Evolutionary conservation across 2,797 vertebrate species (phyloP), one percentile per base, ranked within the genome.

Genomic region (Danio albolineatus): DNA sequence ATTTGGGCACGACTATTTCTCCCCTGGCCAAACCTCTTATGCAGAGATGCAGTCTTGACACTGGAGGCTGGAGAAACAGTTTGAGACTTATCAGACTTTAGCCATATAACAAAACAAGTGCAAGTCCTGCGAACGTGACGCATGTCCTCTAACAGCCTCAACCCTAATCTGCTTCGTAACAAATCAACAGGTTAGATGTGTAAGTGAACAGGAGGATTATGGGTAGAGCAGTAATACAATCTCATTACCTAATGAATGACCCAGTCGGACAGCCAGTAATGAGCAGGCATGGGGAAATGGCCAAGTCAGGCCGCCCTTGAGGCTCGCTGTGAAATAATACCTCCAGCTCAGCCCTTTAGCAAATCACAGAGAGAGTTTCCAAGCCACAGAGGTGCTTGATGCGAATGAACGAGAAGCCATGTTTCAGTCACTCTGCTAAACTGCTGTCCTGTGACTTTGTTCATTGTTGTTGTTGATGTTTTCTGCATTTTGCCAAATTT

Each of bases 231-330:
- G 61, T 74, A 73, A 79, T 76, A 73, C 44, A 73, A 78, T 60
- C 78, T 72, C 81, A 76, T 83, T 81, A 66, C 48, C 38, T 56
- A 62, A 36, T 74, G 65, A 83, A 61, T 72, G 70, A 80, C 59
- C 53, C 43, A 16, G 48, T 51, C 17, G 13, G 56, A 41, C 13
- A 28, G 28, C 21, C 17, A 5, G 16, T 81, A 74, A 84, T 75
- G 79, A 78, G 74, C 43, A 10, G 54, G 38, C 36, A 7, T 53
- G 71, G 39, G 67, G 74, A 70, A 78, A 73, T 65, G 49, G 72
- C 46, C 62, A 60, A 64, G 48, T 60, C 57, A 14, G 39, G 6
- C 14, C 44, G 66, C 67, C 46, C 57, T 62, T 62, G 54, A 69
- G 65, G 51, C 76, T 60, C 1, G 0, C 43, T 60, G 64, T 48